Evolutionary conservation across 2,888 invertebrate genomes (phyloP).

Genomic region (Athrips mouffetella): DNA sequence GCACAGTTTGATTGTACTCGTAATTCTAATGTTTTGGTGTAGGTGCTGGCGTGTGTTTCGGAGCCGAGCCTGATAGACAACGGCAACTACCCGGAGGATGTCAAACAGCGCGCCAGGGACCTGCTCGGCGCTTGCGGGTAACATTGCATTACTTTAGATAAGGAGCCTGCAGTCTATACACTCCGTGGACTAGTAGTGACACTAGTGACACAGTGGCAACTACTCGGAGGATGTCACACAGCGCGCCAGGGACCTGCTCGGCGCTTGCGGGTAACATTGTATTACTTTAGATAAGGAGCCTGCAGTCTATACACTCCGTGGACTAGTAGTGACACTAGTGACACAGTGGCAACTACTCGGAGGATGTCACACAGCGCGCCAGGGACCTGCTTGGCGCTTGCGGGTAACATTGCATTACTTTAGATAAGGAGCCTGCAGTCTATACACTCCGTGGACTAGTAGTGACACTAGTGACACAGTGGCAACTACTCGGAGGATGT

Average conservation of each 20-base stretch:
- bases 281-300: constrained; percentile 48
- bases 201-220: constrained; percentile 38
- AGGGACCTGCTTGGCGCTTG: constrained; percentile 81
- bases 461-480: too few species aligned
- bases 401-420: constrained; percentile 59
- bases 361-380: constrained; percentile 89
- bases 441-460: too few species aligned
- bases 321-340: too few species aligned
- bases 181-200: too few species aligned
- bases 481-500: constrained; percentile 87
- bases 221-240: constrained; percentile 91
- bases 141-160: constrained; percentile 49
- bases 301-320: constrained; percentile 5
- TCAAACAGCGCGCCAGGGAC: constrained; percentile 82
- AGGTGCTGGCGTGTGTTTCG: constrained; percentile 81
- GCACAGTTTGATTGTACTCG: too few species aligned
- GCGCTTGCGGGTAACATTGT: constrained; percentile 80
- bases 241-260: constrained; percentile 81
- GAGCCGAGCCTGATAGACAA: constrained; percentile 80
- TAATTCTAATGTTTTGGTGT: neutral
- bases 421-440: constrained; percentile 49
- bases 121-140: constrained; percentile 83
- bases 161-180: constrained; percentile 37
- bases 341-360: constrained; percentile 79
- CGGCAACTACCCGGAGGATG: constrained; percentile 86